phyloP scores from a whole-genome alignment of 1,140 invertebrate genomes.

The Holotrichia oblita region DNA sequence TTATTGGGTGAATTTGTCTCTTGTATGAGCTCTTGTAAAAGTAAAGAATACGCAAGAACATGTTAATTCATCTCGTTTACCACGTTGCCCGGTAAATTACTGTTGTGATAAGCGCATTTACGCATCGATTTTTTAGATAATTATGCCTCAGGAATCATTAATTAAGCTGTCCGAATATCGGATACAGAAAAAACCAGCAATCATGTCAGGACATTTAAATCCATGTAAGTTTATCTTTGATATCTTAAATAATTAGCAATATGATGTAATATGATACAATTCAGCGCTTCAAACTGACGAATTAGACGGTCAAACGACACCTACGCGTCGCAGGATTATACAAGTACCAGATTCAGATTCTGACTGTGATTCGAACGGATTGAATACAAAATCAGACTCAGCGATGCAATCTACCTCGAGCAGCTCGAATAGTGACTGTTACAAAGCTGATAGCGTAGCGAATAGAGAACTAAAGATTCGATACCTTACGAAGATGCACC shows the following conservation, averaged over 20 bases:
- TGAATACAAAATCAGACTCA: slow-evolving; percentile 35
- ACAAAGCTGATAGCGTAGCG: slow-evolving; percentile 51
- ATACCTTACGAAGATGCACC: slow-evolving; percentile 56
- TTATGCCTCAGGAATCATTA: slow-evolving; percentile 32
- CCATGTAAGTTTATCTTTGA: slow-evolving; percentile 47
- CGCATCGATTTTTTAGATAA: slow-evolving; percentile 2
- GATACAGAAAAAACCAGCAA: slow-evolving; percentile 54
- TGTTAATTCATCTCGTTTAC: not conserved
- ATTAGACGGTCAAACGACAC: slow-evolving; percentile 1
- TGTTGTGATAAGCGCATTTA: slow-evolving; percentile 4
- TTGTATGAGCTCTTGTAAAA: no score
- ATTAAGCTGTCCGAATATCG: slow-evolving; percentile 54
- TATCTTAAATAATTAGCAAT: not conserved
- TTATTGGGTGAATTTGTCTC: not conserved
- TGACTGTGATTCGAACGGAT: slow-evolving; percentile 50
- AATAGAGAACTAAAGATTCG: slow-evolving; percentile 58
- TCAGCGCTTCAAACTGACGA: not conserved
- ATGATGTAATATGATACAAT: not conserved
- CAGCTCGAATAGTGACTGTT: not conserved
- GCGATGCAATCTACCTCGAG: slow-evolving; percentile 22
- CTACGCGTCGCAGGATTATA: slow-evolving; percentile 47
- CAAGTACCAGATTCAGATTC: slow-evolving; percentile 57
- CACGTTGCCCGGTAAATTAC: not conserved
- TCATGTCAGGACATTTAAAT: slow-evolving; percentile 36
- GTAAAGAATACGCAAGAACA: not conserved